phyloP scores from a whole-genome alignment of 2,888 invertebrate genomes.

The Apamea epomidion region DNA sequence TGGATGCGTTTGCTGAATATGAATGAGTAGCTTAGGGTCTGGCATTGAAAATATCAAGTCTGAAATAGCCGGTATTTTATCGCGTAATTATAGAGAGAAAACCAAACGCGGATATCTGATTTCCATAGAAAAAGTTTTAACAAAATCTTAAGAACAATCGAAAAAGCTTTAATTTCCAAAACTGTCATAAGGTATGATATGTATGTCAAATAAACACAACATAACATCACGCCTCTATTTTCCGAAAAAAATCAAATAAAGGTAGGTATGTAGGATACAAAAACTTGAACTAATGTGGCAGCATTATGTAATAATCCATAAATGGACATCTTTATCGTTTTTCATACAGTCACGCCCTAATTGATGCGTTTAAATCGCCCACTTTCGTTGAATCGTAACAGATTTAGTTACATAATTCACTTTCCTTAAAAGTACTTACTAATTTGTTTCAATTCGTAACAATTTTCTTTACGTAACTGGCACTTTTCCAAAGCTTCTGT shows the following conservation, averaged over 20 bases:
- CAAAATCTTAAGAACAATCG: background rate
- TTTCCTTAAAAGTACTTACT: conserved; percentile 49
- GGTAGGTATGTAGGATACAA: too few species aligned
- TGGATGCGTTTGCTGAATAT: conserved; percentile 51
- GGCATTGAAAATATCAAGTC: conserved; percentile 10
- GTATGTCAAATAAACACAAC: background rate
- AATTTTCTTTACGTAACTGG: conserved; percentile 52
- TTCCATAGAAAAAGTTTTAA: background rate
- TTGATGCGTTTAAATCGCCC: conserved; percentile 39
- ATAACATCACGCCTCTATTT: too few species aligned
- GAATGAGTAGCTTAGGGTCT: conserved; percentile 36
- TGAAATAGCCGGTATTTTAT: background rate
- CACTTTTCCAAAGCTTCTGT: conserved; percentile 32
- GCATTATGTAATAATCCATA: conserved; percentile 1
- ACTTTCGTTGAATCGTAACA: conserved; percentile 55
- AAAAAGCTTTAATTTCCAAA: background rate
- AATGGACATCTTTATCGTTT: conserved; percentile 30
- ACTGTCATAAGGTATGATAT: background rate
- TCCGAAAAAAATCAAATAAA: too few species aligned
- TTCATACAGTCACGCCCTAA: conserved; percentile 42
- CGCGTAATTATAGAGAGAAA: background rate
- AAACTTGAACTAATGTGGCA: background rate
- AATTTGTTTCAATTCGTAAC: conserved; percentile 49
- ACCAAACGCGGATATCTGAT: background rate
- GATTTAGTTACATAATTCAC: conserved; percentile 50